These are phyloP conservation scores for Pteropus rufus DNA, from an alignment of 2,797 vertebrate genomes.

Conservation along the genomic window DNA sequence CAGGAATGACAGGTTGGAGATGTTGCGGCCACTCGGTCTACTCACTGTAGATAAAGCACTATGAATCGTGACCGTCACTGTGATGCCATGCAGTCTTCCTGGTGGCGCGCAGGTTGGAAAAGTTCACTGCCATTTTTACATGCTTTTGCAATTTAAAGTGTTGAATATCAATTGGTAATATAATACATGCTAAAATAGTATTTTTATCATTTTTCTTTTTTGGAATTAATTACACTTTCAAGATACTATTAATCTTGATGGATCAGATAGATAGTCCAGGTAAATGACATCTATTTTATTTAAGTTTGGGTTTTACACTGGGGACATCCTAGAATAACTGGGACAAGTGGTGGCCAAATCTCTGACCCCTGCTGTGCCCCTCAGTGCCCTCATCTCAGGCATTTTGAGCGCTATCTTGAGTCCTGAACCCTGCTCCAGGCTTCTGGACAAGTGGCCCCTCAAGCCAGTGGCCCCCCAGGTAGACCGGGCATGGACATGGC, in stretches of 20 bases:
- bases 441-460: background rate
- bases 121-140: background rate
- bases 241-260: background rate
- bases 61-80: accelerated
- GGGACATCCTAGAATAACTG: background rate
- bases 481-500: background rate
- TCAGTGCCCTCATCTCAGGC: background rate
- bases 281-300: background rate
- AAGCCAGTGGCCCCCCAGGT: background rate
- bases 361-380: background rate
- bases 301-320: background rate
- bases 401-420: background rate
- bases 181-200: background rate
- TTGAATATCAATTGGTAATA: background rate
- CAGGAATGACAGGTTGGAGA: background rate
- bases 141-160: background rate
- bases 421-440: background rate
- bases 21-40: accelerated
- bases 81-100: background rate
- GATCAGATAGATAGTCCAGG: background rate
- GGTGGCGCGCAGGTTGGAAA: background rate
- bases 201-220: background rate
- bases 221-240: background rate
- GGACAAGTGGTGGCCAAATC: background rate
- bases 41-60: background rate